Evolutionary conservation across 2,888 invertebrate genomes (phyloP).

Genomic region (Spodoptera picta): DNA sequence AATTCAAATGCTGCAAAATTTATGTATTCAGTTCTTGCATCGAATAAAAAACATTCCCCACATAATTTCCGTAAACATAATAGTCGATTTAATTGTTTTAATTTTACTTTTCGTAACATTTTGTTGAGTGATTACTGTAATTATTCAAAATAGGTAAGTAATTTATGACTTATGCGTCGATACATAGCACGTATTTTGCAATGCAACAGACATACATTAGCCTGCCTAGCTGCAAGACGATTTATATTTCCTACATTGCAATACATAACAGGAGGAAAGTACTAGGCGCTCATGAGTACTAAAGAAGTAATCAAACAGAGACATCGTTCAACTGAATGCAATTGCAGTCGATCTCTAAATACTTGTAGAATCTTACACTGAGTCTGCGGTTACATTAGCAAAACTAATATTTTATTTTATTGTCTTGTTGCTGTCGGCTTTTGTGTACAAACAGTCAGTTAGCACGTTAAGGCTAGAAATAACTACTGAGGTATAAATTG

Average conservation of each 20-base stretch:
- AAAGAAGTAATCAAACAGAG: neutral
- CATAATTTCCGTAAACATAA: conserved; percentile 55
- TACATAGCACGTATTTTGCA: conserved; percentile 51
- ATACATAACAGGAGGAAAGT: conserved; percentile 12
- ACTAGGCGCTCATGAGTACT: conserved; percentile 6
- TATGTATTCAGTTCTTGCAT: conserved; percentile 43
- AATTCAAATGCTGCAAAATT: conserved; percentile 16
- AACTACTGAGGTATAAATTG: no score
- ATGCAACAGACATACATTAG: conserved; percentile 26
- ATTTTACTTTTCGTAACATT: conserved; percentile 44
- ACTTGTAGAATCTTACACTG: no score
- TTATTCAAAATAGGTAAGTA: conserved; percentile 48
- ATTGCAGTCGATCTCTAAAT: no score
- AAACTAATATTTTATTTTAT: no score
- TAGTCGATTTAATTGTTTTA: conserved; percentile 42
- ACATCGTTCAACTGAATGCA: no score
- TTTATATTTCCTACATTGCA: conserved; percentile 28
- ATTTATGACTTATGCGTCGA: conserved; percentile 42
- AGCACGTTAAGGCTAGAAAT: no score
- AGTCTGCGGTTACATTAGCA: no score
- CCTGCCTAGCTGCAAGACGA: conserved; percentile 10
- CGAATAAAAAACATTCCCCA: conserved; percentile 25
- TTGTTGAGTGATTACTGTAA: conserved; percentile 47
- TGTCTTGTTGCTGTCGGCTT: no score
- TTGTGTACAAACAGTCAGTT: no score